Conservation (phyloP, 2,797 vertebrate species). For the Silurus lanzhouensis region DNA sequence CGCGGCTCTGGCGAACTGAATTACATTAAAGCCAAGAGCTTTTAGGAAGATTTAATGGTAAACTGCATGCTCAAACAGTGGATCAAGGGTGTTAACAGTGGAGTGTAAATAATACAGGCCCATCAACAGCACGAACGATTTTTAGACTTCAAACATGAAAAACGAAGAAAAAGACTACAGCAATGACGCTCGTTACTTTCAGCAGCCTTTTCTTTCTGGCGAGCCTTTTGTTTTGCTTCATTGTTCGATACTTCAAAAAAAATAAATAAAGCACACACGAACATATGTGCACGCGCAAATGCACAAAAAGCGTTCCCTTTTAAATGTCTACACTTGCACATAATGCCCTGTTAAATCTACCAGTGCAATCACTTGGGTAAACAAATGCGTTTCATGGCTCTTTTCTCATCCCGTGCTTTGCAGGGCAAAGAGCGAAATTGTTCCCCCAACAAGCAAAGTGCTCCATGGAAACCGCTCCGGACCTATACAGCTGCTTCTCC, state of each 20-base stretch:
- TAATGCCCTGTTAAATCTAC: constrained; percentile 47
- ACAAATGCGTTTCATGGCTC: constrained; percentile 60
- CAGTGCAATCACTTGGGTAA: constrained; percentile 60
- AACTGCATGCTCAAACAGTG: constrained; percentile 35
- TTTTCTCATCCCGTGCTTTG: constrained; percentile 40
- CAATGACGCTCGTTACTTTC: constrained; percentile 5
- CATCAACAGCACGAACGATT: constrained; percentile 34
- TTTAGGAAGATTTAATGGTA: constrained; percentile 37
- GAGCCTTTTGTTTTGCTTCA: constrained; percentile 47
- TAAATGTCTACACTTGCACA: constrained; percentile 46
- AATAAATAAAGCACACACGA: constrained; percentile 12
- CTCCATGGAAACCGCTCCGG: constrained; percentile 62
- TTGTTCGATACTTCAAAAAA: constrained; percentile 40
- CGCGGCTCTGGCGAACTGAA: not conserved
- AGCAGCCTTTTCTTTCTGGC: constrained; percentile 37
- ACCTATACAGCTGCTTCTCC: constrained; percentile 49
- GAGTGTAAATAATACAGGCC: constrained; percentile 37
- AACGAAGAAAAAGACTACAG: not conserved
- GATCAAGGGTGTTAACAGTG: constrained; percentile 46
- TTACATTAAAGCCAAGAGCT: constrained; percentile 10
- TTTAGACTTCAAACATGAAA: constrained; percentile 3
- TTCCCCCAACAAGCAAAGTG: constrained; percentile 58
- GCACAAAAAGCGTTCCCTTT: constrained; percentile 53
- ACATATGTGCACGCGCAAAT: constrained; percentile 30
- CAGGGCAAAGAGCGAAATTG: constrained; percentile 43